Base-by-base conservation (phyloP, 2,888 invertebrate genomes). In the Apodemia mormo region DNA sequence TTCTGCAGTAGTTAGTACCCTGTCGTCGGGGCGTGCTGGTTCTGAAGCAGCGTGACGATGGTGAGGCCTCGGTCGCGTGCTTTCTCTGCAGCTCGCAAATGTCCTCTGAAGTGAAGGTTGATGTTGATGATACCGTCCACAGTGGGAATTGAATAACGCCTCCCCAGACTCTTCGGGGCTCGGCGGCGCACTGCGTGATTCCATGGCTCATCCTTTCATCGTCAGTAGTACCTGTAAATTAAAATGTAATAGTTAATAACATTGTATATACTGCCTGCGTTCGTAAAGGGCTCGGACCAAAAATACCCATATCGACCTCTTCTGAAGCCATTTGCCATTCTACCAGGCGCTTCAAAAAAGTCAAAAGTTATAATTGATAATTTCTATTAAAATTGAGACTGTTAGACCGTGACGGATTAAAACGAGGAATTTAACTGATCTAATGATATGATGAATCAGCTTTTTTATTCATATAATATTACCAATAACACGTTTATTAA, bases 71-170 rank as follows among this genome's bases (percentile, higher is more conserved):
- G 91, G 92, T 29, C 89, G 85, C 43, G 85, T 81, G 8, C 85
- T 80, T 73, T 92, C 93, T 75, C 93, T 88, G 74, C 92, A 93
- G 77, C 92, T 93, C 76, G 93, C 91, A 74, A 90, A 93, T 4
- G 88, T 85, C 71, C 91, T 84, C 77, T 92, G 92, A 68, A 93
- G 84, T n/a, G 88, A 81, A 12, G 96, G 95, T 75, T 83, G 96
- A 69, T 84, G 88, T 66, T 85, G 58, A 30, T 29, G 96, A 84
- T 96, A 96, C 73, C 95, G 95, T 75, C 96, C 96, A 77, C 96
- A 96, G 72, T 96, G 96, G 74, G 96, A 95, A 87, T 96, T 96
- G 90, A 96, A 95, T 89, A 96, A 94, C 93, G 92, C 93, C 89
- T 91, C 92, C 90, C 93, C 93, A 79, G 90, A 82, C 83, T 94